Conservation (phyloP, 2,113 vertebrate genomes). For the Tricholaema leucomelas region DNA sequence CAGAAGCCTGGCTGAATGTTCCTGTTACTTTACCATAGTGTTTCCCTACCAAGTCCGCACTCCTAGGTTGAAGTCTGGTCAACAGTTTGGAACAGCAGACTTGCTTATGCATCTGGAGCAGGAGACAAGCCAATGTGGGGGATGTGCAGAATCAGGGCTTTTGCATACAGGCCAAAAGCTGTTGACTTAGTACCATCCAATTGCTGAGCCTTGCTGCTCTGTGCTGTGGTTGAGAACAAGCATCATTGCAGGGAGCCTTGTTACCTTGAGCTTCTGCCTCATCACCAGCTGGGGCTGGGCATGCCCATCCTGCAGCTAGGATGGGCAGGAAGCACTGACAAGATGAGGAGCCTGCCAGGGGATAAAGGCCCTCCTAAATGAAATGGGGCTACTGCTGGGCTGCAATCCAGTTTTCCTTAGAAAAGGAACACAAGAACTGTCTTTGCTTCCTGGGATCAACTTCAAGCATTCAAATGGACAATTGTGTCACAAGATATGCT, state of each 20-base stretch:
- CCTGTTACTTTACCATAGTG: background rate
- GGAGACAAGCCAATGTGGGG: background rate
- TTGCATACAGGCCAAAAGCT: background rate
- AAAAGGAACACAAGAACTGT: background rate
- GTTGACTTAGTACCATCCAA: too few relatives aligned
- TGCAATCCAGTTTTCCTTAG: background rate
- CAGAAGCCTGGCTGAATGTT: background rate
- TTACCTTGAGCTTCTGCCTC: background rate
- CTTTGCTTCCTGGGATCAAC: background rate
- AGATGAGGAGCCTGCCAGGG: background rate
- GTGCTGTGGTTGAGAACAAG: background rate
- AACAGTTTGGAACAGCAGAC: background rate
- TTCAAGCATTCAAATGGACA: background rate
- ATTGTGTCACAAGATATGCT: background rate
- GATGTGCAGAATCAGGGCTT: background rate
- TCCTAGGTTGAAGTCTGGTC: background rate
- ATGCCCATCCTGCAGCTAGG: background rate
- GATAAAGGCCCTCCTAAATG: background rate
- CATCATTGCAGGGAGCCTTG: background rate
- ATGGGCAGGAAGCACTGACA: background rate
- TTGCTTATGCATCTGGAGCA: background rate
- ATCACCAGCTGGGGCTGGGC: background rate
- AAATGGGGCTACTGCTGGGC: background rate
- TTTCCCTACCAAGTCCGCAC: background rate
- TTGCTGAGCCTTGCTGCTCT: too few relatives aligned